Evolutionary conservation across 1,140 invertebrate genomes (phyloP), one percentile per base, ranked within the genome.

Genomic region (Mamestra configurata): DNA sequence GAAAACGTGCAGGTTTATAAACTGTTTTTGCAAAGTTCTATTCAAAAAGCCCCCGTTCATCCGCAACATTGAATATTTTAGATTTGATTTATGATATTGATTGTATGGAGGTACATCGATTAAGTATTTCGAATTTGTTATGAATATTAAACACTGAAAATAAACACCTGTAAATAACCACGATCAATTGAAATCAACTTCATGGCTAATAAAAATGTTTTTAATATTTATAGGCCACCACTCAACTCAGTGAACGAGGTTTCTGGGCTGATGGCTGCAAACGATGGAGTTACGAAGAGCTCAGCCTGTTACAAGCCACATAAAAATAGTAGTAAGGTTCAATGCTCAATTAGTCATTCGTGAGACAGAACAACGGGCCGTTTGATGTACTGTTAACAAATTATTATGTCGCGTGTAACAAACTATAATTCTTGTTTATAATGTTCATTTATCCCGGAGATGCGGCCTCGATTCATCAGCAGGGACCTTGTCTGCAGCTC

Each of bases 331-430:
- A 4, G 6, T 64, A 64, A 64, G 64, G 64, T 46, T 68, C 22
- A 43, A 46, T 24, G 22, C 13, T 46, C 22, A 24, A 68, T 46
- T 68, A 24, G 20, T 68, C 64, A 68, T 68, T 46, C 40, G 37
- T 11, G 15, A 61, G 49, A 76, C 72, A 61, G 70, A 72, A 75
- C 37, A 76, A 76, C 72, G 55, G 27, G 15, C 18, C 20, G 27
- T 75, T 75, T 75, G 71, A 75, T 75, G 71, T 59, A 59, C 11
- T 27, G 22, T 53, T 76, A 61, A 76, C 72, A 76, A 76, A 76
- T 76, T 46, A 61, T 61, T 46, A 76, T 61, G 72, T 76, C 53
- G 72, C 40, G 20, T 57, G 57, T 73, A 76, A 76, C 15, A 59
- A 73, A 77, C 57, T 66, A 37, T 66, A 77, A 66, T 11, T 77